Evolutionary conservation across 1,140 invertebrate species (phyloP).

Genomic region (Pantala flavescens): DNA sequence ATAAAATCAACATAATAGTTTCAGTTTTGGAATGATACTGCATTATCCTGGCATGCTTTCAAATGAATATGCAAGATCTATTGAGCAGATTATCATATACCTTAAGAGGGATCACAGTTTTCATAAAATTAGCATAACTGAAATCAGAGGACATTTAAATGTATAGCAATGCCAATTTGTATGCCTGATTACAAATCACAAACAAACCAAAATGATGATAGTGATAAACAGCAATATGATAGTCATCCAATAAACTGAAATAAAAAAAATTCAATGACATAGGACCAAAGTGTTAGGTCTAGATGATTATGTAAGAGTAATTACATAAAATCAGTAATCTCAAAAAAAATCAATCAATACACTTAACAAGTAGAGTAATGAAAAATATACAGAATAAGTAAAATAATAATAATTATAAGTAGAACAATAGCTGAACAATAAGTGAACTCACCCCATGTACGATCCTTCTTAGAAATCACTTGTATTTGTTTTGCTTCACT

Average conservation of each 20-base stretch:
- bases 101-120: no score
- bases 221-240: slow-evolving; percentile 52
- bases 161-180: no score
- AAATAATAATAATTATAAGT: slow-evolving; percentile 18
- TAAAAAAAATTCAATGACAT: slow-evolving; percentile 14
- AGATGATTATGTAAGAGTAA: slow-evolving; percentile 22
- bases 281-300: not conserved
- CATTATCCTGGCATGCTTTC: no score
- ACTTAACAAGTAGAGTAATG: slow-evolving; percentile 25
- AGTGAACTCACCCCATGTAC: slow-evolving; percentile 47
- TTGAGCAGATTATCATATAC: no score
- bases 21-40: no score
- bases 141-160: no score
- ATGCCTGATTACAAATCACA: not conserved
- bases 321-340: slow-evolving; percentile 19
- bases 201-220: slow-evolving; percentile 33
- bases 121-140: no score
- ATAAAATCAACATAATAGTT: no score
- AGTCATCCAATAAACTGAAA: slow-evolving; percentile 47
- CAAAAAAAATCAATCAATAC: slow-evolving; percentile 26
- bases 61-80: no score
- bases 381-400: slow-evolving; percentile 10
- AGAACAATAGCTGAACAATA: not conserved
- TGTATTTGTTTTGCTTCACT: slow-evolving; percentile 54
- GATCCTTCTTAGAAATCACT: slow-evolving; percentile 54